A percentile compares a stretch with the other conserved stretches of the same genome.
phyloP scores from a whole-genome alignment of 1,140 invertebrate species.

The Macrostomum lignano region DNA sequence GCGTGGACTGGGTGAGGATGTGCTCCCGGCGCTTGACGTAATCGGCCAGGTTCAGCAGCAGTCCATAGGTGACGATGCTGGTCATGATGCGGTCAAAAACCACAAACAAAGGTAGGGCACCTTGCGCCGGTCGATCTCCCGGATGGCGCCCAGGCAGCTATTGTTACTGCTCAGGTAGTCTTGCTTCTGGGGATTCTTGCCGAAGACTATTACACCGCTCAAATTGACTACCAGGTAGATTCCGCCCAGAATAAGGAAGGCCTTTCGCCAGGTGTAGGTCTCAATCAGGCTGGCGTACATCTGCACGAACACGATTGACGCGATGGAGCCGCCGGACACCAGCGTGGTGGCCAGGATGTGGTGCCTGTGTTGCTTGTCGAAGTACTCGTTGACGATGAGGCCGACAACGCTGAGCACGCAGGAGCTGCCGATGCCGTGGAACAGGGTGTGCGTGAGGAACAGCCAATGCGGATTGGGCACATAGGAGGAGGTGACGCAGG shows the following conservation, averaged over 20 bases:
- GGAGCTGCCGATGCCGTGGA: slow-evolving; percentile 10
- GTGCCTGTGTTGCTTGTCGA: neutral
- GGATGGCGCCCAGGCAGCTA: too few species aligned
- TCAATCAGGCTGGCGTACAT: neutral
- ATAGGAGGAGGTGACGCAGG: slow-evolving; percentile 1
- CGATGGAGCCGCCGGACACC: neutral
- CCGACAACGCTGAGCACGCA: slow-evolving; percentile 7
- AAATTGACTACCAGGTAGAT: neutral
- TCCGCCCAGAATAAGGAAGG: neutral
- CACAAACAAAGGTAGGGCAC: too few species aligned
- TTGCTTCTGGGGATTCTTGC: too few species aligned
- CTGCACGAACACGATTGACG: neutral
- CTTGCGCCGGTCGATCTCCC: too few species aligned
- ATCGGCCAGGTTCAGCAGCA: too few species aligned
- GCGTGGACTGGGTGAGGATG: too few species aligned
- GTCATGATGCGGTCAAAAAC: too few species aligned
- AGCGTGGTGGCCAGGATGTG: neutral
- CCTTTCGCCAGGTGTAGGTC: neutral
- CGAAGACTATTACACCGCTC: too few species aligned
- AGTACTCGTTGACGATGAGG: neutral
- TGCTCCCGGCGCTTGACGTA: too few species aligned
- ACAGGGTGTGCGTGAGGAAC: slow-evolving; percentile 8
- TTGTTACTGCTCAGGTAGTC: too few species aligned
- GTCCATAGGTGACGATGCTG: too few species aligned
- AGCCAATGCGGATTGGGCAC: neutral